phyloP scores from a whole-genome alignment of 1,140 invertebrate species.

The Coenobita brevimanus region DNA sequence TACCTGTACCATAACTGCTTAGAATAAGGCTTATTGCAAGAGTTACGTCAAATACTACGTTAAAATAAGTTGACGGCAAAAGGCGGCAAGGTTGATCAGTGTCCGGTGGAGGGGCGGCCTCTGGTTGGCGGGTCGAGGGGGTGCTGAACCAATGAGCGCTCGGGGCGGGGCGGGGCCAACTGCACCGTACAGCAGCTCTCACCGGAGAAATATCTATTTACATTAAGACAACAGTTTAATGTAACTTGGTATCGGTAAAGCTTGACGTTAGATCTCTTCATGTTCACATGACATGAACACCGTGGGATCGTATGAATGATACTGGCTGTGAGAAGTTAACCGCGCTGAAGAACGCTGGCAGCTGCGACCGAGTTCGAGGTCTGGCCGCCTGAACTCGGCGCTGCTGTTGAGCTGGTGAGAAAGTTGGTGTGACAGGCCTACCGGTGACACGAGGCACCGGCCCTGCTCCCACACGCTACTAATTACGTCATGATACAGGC shows the following conservation, averaged over 20 bases:
- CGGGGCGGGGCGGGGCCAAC: constrained; percentile 64
- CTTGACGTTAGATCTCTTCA: neutral
- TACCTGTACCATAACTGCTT: neutral
- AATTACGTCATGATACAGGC: constrained; percentile 10
- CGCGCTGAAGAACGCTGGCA: constrained; percentile 24
- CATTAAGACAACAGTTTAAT: neutral
- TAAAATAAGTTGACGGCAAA: constrained; percentile 57
- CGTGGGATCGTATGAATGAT: neutral
- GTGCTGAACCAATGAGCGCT: constrained; percentile 67
- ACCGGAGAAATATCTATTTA: constrained; percentile 31
- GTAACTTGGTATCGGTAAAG: neutral
- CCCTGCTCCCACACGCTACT: neutral
- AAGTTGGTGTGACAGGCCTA: constrained; percentile 60
- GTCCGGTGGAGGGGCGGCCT: constrained; percentile 67
- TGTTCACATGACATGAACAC: neutral
- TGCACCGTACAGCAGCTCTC: constrained; percentile 26
- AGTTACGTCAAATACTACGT: neutral
- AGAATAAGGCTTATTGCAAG: neutral
- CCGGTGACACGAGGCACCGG: constrained; percentile 29
- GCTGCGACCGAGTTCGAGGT: constrained; percentile 20
- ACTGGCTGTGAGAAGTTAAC: neutral
- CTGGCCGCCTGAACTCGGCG: constrained; percentile 51
- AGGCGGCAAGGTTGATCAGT: constrained; percentile 65
- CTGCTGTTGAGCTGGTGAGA: constrained; percentile 37
- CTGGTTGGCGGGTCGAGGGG: constrained; percentile 67